Conservation (phyloP, 2,888 invertebrate species). For the Tethea ocularis region DNA sequence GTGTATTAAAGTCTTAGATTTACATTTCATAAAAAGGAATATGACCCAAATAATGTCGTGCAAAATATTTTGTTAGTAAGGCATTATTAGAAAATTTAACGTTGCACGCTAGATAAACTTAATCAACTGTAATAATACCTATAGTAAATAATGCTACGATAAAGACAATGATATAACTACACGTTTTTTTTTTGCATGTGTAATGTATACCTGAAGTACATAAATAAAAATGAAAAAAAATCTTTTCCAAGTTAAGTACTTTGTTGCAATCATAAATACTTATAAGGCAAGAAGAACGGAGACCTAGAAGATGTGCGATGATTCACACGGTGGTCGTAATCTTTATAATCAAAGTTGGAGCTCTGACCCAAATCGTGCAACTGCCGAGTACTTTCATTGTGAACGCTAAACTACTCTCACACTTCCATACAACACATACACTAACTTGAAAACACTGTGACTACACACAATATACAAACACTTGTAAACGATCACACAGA, state of each 20-base stretch:
- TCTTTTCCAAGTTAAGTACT: neutral
- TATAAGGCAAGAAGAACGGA: constrained; percentile 26
- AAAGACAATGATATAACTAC: neutral
- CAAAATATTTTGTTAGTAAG: neutral
- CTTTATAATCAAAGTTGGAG: constrained; percentile 81
- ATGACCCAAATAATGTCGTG: neutral
- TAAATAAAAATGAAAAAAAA: neutral
- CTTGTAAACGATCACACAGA: constrained; percentile 32
- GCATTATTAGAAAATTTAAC: neutral
- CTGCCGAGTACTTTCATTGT: constrained; percentile 82
- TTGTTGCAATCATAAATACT: constrained; percentile 20
- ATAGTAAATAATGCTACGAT: too few relatives aligned
- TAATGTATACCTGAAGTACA: too few relatives aligned
- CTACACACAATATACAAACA: constrained; percentile 34
- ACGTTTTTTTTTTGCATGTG: too few relatives aligned
- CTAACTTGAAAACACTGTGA: constrained; percentile 25
- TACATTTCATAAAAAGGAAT: neutral
- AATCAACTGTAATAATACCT: too few relatives aligned
- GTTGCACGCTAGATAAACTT: too few relatives aligned
- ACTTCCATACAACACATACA: constrained; percentile 43
- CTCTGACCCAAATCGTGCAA: constrained; percentile 82
- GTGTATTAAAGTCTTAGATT: too few relatives aligned
- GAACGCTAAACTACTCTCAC: constrained; percentile 70
- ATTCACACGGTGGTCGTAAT: constrained; percentile 79
- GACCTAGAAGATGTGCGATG: constrained; percentile 72